Base-by-base conservation (phyloP, 2,797 vertebrate genomes). In the Hafferia zeledoni region DNA sequence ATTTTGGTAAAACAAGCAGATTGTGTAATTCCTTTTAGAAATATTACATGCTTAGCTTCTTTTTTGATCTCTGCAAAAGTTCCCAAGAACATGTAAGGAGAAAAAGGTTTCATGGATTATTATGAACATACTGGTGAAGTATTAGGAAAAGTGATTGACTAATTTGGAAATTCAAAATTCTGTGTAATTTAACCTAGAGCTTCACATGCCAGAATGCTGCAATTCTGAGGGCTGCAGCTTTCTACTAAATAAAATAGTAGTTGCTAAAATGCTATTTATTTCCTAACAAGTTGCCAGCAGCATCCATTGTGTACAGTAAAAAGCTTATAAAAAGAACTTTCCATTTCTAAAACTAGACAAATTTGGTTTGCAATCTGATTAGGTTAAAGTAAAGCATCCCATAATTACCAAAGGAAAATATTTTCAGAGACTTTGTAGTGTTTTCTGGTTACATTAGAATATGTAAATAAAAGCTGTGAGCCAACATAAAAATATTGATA, bases 401-500 rank as follows among this genome's bases (percentile, higher is more conserved):
- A 8, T 77, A 80, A 83, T 83, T 75, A 61, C n/a, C 17, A 61
- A 74, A 71, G 37, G 41, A 90, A 96, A 93, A 74, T 87, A 79
- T 93, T 94, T 87, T 71, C 64, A 35, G 83, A 87, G 30, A 43
- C 20, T 88, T 80, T 7, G 10, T 31, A 70, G 63, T 57, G 41
- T 90, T 87, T 95, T 84, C 83, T 95, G 35, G 37, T 88, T 91
- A 57, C 53, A 89, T 49, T 64, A 61, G 68, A 87, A 74, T 39
- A 64, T 33, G 75, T 78, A 90, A 95, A 93, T 90, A 87, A 85
- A 95, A 87, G 23, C 55, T 23, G 19, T 44, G 64, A 94, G 89
- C 57, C 78, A 89, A 68, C 18, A 92, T 52, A 68, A 95, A 95
- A 93, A 89, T 61, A 90, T 60, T 85, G 86, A 89, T 90, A 80